Conservation (phyloP, 2,113 vertebrate genomes). For the Plestiodon gilberti region DNA sequence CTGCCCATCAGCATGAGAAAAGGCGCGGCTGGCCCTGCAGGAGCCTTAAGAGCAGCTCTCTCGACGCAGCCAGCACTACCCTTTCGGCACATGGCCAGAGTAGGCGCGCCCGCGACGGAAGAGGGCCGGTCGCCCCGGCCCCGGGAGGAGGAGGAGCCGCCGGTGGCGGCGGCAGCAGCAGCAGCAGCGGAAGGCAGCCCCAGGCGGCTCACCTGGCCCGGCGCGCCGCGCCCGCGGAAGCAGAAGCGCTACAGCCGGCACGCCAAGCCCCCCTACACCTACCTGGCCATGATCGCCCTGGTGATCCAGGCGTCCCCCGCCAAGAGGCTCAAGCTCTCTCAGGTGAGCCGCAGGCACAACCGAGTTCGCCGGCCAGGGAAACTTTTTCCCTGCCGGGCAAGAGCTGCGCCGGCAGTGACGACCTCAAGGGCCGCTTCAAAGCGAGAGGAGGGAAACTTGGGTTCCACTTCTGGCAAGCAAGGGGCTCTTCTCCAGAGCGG, state of each 20-base stretch:
- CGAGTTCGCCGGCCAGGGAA: too few species aligned
- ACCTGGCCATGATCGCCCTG: conserved; percentile 91
- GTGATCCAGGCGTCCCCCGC: conserved; percentile 87
- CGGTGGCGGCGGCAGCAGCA: too few species aligned
- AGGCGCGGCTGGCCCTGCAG: neutral
- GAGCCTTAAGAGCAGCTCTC: neutral
- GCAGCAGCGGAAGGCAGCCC: neutral
- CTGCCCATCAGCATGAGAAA: neutral
- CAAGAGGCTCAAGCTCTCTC: conserved; percentile 85
- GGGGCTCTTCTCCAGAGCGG: too few species aligned
- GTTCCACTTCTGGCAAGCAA: too few species aligned
- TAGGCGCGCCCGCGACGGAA: neutral
- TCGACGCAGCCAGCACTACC: too few species aligned
- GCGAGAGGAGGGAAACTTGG: too few species aligned
- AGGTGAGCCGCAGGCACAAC: conserved; percentile 71
- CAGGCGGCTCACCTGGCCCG: too few species aligned
- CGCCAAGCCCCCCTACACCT: conserved; percentile 91
- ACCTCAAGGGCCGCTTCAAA: too few species aligned
- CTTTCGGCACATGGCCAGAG: too few species aligned
- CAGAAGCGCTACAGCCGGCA: conserved; percentile 88
- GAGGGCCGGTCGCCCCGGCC: neutral
- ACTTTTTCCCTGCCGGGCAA: too few species aligned
- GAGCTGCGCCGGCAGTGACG: too few species aligned
- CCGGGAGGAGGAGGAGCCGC: neutral
- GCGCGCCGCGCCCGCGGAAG: too few species aligned